Percentiles rank a stretch among this genome's conserved stretches.
Conservation (phyloP, 2,797 vertebrate genomes). For the Syngnathus acus region DNA sequence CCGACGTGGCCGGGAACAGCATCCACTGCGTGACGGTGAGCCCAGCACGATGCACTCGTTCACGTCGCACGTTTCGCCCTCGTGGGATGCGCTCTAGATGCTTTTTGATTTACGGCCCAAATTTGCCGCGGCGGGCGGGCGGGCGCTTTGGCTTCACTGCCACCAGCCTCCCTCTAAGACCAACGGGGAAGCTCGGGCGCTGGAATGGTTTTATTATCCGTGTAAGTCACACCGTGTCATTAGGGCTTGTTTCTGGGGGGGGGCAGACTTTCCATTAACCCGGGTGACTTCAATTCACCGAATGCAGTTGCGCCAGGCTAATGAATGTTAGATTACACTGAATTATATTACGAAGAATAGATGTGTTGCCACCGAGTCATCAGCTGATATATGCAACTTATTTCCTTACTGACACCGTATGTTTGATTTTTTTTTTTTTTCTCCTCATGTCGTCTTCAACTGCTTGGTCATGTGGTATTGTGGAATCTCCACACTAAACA, state of each 20-base stretch:
- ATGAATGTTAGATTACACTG: conserved; percentile 59
- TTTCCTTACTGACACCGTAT: conserved; percentile 17
- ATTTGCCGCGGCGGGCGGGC: conserved; percentile 27
- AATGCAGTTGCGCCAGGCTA: conserved; percentile 49
- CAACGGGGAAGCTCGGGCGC: conserved; percentile 37
- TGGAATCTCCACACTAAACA: not conserved
- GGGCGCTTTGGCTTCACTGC: conserved; percentile 22
- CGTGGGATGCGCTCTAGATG: conserved; percentile 36
- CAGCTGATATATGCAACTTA: conserved; percentile 31
- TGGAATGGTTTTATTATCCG: conserved; percentile 40
- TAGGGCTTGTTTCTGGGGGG: conserved; percentile 47
- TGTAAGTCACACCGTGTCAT: conserved; percentile 36
- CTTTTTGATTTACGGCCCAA: conserved; percentile 29
- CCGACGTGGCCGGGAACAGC: conserved; percentile 76
- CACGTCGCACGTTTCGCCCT: conserved; percentile 47
- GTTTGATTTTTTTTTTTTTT: not conserved
- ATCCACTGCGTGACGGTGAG: conserved; percentile 77
- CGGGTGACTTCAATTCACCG: conserved; percentile 62
- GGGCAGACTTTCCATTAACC: conserved; percentile 66
- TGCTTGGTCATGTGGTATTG: not conserved
- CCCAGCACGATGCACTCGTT: conserved; percentile 27
- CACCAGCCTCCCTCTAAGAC: conserved; percentile 35
- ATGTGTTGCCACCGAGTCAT: conserved; percentile 39
- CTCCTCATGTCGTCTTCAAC: not conserved
- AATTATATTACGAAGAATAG: conserved; percentile 41